Evolutionary conservation across 2,797 vertebrate genomes (phyloP).

Genomic region (Enteromius argenteus): DNA sequence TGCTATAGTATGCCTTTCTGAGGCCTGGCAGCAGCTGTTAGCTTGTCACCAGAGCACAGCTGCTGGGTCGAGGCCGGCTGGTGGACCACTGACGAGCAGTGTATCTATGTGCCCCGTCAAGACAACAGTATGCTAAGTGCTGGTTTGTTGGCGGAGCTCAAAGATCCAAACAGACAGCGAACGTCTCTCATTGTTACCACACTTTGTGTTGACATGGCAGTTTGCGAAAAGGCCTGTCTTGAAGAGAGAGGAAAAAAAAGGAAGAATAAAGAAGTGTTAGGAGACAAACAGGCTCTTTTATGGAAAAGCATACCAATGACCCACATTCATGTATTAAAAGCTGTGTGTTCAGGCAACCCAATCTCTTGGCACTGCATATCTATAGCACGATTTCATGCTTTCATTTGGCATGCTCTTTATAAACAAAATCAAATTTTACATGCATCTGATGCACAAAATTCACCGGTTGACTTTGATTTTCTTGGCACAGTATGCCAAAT

Average conservation of each 20-base stretch:
- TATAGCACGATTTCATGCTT: neutral
- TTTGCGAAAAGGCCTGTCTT: slow-evolving; percentile 42
- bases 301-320: slow-evolving; percentile 3
- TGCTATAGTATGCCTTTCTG: neutral
- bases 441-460: neutral
- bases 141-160: slow-evolving; percentile 45
- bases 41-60: slow-evolving; percentile 28
- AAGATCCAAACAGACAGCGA: slow-evolving; percentile 48
- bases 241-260: slow-evolving; percentile 16
- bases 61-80: slow-evolving; percentile 37
- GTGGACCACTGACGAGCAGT: slow-evolving; percentile 23
- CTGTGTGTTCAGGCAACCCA: neutral
- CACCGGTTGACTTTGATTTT: neutral
- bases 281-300: slow-evolving; percentile 8
- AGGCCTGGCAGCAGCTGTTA: slow-evolving; percentile 33
- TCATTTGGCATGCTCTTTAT: neutral
- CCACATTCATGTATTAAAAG: slow-evolving; percentile 2
- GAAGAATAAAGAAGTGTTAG: neutral
- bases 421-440: neutral
- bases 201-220: slow-evolving; percentile 40
- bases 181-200: slow-evolving; percentile 42
- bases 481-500: neutral
- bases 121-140: slow-evolving; percentile 55
- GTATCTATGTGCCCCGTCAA: slow-evolving; percentile 37
- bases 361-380: neutral